Percentiles rank a stretch among this genome's conserved stretches.
phyloP scores from a whole-genome alignment of 1,140 invertebrate species.

The Polyergus mexicanus region DNA sequence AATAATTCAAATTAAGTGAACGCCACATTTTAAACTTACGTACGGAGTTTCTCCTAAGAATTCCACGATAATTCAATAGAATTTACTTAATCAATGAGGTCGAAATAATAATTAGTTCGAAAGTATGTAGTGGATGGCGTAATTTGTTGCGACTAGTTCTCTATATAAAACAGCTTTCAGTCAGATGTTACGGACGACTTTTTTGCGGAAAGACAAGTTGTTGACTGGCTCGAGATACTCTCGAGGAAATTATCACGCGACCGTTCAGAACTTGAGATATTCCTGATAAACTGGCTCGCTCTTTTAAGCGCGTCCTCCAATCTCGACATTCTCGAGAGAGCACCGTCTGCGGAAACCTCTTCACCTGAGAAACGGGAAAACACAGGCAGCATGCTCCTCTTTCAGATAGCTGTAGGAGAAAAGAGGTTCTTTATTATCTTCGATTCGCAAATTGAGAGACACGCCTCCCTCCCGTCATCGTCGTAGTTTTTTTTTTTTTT shows the following conservation, averaged over 20 bases:
- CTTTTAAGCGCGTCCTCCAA: conserved; percentile 27
- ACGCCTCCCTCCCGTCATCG: not conserved
- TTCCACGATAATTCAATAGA: not conserved
- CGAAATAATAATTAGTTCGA: conserved; percentile 19
- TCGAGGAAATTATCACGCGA: conserved; percentile 29
- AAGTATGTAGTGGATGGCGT: not conserved
- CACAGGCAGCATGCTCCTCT: conserved; percentile 36
- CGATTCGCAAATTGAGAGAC: conserved; percentile 4
- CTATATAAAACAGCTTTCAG: not conserved
- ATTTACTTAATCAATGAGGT: not conserved
- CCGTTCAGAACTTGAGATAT: conserved; percentile 39
- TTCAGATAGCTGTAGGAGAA: not conserved
- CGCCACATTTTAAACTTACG: not conserved
- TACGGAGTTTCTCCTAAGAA: not conserved
- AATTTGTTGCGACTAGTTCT: conserved; percentile 19
- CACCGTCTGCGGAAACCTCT: conserved; percentile 26
- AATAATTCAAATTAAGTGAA: conserved; percentile 12
- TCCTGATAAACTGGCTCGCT: conserved; percentile 41
- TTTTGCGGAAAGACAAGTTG: not conserved
- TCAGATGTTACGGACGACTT: not conserved
- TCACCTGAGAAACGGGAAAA: conserved; percentile 20
- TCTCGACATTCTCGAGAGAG: not conserved
- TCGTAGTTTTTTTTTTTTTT: not conserved
- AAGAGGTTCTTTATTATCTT: conserved; percentile 35
- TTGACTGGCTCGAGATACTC: not conserved